Conservation (phyloP, 2,797 vertebrate genomes). For the Naso thynnoides region DNA sequence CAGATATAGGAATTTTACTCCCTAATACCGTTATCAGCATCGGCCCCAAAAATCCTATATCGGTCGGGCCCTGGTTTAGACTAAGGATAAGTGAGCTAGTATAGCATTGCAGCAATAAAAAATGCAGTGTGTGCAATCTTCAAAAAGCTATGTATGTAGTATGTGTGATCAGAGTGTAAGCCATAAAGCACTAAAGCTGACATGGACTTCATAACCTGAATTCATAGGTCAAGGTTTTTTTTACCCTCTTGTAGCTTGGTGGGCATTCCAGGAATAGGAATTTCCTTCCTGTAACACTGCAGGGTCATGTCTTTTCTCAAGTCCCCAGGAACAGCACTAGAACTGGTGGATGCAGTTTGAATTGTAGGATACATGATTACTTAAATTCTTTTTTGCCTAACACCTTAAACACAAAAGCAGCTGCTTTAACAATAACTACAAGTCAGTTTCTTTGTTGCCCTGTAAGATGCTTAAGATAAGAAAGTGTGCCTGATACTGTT, state of each 20-base stretch:
- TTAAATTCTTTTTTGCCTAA: neutral
- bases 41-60: no score
- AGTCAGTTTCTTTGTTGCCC: neutral
- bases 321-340: neutral
- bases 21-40: no score
- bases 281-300: conserved; percentile 38
- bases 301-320: conserved; percentile 28
- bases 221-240: conserved; percentile 45
- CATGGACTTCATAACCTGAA: conserved; percentile 33
- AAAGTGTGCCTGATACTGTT: neutral
- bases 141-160: no score
- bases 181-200: conserved; percentile 36
- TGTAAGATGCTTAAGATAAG: conserved; percentile 10
- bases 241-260: conserved; percentile 7
- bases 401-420: neutral
- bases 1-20: no score
- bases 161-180: no score
- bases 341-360: conserved; percentile 28
- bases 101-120: no score
- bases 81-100: no score
- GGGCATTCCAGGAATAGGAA: conserved; percentile 36
- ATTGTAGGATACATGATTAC: neutral
- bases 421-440: neutral
- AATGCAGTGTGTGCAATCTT: no score
- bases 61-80: no score